Percentiles rank a stretch among this genome's conserved stretches.
Evolutionary conservation across 1,140 invertebrate genomes (phyloP).

Genomic region (Araneus ventricosus): DNA sequence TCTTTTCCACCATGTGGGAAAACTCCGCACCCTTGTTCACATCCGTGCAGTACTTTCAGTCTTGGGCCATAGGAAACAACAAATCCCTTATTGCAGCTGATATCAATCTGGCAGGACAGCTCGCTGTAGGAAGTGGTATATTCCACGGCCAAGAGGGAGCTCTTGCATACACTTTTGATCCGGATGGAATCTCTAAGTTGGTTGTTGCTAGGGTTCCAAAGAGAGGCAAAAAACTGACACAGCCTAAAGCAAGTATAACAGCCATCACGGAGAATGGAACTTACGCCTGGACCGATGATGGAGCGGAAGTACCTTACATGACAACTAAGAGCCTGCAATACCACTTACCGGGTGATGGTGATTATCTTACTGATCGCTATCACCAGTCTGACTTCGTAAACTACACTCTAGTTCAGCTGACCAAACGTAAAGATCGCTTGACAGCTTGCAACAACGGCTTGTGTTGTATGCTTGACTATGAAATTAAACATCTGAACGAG

Average conservation of each 20-base stretch:
- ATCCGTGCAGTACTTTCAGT: slow-evolving; percentile 82
- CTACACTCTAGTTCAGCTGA: slow-evolving; percentile 61
- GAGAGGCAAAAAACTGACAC: neutral
- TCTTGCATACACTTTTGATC: slow-evolving; percentile 50
- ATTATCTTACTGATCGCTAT: neutral
- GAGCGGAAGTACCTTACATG: slow-evolving; percentile 19
- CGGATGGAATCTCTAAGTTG: slow-evolving; percentile 58
- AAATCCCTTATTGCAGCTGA: slow-evolving; percentile 84
- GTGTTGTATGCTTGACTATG: slow-evolving; percentile 70
- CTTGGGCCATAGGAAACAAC: slow-evolving; percentile 82
- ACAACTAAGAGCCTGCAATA: neutral
- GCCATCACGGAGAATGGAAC: neutral
- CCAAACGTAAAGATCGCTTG: neutral
- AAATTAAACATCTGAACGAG: neutral
- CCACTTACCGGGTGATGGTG: neutral
- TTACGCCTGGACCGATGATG: neutral
- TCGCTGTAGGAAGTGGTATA: slow-evolving; percentile 76
- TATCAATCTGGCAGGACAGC: slow-evolving; percentile 80
- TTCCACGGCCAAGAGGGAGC: slow-evolving; percentile 48
- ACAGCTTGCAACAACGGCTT: slow-evolving; percentile 72
- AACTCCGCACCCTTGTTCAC: slow-evolving; percentile 86
- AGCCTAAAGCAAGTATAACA: neutral
- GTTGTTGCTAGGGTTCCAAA: slow-evolving; percentile 53
- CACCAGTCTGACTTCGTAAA: neutral
- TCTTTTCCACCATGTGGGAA: slow-evolving; percentile 87